Base-by-base conservation (phyloP, 2,888 invertebrate genomes). In the Xestia xanthographa region DNA sequence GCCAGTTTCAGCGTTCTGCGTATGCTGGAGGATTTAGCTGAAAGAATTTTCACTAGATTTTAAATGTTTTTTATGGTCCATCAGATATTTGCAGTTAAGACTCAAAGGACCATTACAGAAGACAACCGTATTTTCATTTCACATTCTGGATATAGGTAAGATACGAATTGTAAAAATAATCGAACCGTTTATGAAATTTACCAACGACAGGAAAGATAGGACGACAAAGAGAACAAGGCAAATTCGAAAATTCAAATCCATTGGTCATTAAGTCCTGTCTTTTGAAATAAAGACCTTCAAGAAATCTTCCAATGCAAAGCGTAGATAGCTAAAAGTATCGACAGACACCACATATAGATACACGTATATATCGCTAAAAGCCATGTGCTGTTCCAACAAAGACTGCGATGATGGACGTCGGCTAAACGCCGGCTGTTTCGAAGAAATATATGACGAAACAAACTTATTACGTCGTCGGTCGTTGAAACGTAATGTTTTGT, bases 351-450 rank as follows among this genome's bases (percentile, higher is more conserved):
- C 60, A 63, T 60, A 48, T 26, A n/a, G 50, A 70, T 62, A n/a
- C 22, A 48, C 34, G n/a, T 63, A 56, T 34, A 26, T 43, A 70
- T 38, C 48, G 34, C 43, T 82, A 65, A 83, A 83, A 77, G 66
- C 78, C 83, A 77, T 67, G 78, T 78, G 83, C 26, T 71, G 50
- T 58, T 65, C 58, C 26, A 65, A 83, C 80, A 83, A 82, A 77
- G 48, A 83, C 77, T 43, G 45, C 75, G 84, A 74, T 79, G 84
- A 81, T 48, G 34, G 84, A 79, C 66, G 72, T 58, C 63, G 26
- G 34, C 53, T 53, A 62, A 70, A 70, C 70, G 66, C 63, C 84
- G 62, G 38, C 56, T 34, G 66, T 73, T 81, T 79, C 58, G 34
- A 26, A 53, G 62, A 74, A 73, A 79, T 56, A 66, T 50, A 58